phyloP scores from a whole-genome alignment of 2,113 vertebrate genomes.

The Ifrita kowaldi region DNA sequence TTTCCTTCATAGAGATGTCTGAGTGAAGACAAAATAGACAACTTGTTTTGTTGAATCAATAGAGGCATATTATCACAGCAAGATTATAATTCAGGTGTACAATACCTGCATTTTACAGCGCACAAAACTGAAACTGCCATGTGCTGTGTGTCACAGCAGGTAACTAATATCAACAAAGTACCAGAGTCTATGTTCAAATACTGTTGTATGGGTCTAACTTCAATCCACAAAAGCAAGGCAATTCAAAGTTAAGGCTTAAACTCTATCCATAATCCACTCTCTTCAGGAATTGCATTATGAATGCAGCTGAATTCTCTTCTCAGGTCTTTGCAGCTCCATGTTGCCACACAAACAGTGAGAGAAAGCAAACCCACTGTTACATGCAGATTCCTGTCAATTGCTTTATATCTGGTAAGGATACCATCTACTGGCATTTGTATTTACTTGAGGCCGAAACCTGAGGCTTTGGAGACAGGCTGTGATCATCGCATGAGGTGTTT shows the following conservation, averaged over 20 bases:
- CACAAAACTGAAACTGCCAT: slow-evolving; percentile 58
- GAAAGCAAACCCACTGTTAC: background rate
- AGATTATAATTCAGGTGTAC: slow-evolving; percentile 79
- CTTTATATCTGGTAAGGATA: background rate
- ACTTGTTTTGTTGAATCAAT: slow-evolving; percentile 76
- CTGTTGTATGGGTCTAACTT: slow-evolving; percentile 37
- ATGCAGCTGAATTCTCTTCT: slow-evolving; percentile 19
- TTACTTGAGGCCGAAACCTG: background rate
- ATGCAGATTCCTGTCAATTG: background rate
- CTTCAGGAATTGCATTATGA: background rate
- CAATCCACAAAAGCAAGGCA: slow-evolving; percentile 41
- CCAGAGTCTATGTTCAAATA: slow-evolving; percentile 49
- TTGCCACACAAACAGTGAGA: background rate
- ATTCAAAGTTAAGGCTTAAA: slow-evolving; percentile 43
- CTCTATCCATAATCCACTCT: background rate
- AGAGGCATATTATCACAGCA: slow-evolving; percentile 77
- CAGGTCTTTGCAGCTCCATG: background rate
- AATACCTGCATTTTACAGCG: slow-evolving; percentile 70
- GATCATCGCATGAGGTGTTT: background rate
- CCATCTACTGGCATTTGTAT: background rate
- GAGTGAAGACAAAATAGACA: slow-evolving; percentile 73
- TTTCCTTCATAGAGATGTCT: slow-evolving; percentile 57
- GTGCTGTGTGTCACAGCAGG: slow-evolving; percentile 71
- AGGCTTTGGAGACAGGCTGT: background rate
- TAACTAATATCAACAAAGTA: slow-evolving; percentile 67